A percentile compares a stretch with the other conserved stretches of the same genome.
phyloP scores from a whole-genome alignment of 1,140 invertebrate genomes.

The Zaprionus camerounensis region DNA sequence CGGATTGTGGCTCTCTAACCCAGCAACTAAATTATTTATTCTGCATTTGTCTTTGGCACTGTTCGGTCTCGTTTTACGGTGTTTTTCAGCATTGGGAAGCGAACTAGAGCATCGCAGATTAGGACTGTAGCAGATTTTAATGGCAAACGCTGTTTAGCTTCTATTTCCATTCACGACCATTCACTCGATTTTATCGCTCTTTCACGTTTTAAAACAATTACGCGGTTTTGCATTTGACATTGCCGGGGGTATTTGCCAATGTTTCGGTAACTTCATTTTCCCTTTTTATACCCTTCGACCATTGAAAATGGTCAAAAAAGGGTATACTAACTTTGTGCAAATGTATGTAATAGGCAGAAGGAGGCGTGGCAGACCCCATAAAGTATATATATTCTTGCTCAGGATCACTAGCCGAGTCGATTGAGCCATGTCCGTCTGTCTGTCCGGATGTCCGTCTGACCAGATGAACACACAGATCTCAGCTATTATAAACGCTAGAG shows the following conservation, averaged over 20 bases:
- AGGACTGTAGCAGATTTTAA: background rate
- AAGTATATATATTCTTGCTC: too few relatives aligned
- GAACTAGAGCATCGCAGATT: background rate
- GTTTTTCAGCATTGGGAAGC: background rate
- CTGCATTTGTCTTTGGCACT: conserved; percentile 70
- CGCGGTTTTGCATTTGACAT: conserved; percentile 75
- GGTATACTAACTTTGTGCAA: too few relatives aligned
- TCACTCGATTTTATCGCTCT: background rate
- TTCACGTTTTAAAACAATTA: conserved; percentile 80
- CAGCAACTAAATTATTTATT: conserved; percentile 78
- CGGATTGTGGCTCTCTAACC: conserved; percentile 79
- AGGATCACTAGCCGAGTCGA: too few relatives aligned
- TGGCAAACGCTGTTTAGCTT: background rate
- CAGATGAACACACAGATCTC: too few relatives aligned
- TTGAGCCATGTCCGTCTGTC: too few relatives aligned
- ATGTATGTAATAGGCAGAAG: too few relatives aligned
- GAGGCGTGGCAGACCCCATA: too few relatives aligned
- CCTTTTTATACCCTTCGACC: too few relatives aligned
- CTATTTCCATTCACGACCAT: conserved; percentile 41
- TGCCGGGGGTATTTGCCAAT: conserved; percentile 25
- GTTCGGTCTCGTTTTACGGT: conserved; percentile 34
- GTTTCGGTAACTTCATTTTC: conserved; percentile 15
- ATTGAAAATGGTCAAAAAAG: too few relatives aligned
- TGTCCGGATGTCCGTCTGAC: too few relatives aligned
- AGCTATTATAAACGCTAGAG: too few relatives aligned